Evolutionary conservation across 2,797 vertebrate species (phyloP).

Genomic region (Sciaenops ocellatus): DNA sequence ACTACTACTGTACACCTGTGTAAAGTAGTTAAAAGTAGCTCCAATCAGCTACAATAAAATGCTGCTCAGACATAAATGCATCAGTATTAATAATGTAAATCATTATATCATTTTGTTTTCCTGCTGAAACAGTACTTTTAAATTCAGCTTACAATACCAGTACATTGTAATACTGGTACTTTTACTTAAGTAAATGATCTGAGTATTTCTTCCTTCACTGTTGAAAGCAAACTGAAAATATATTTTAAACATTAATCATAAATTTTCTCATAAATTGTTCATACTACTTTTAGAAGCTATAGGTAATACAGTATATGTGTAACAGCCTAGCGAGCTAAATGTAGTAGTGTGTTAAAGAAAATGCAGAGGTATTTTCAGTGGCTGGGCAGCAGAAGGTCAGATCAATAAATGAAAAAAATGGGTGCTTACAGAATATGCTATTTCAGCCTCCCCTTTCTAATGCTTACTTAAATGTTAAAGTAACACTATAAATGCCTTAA

Average conservation of each 20-base stretch:
- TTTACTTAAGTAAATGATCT: neutral
- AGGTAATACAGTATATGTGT: slow-evolving; percentile 30
- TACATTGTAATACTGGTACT: no score
- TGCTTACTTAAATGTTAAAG: slow-evolving; percentile 69
- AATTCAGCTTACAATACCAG: neutral
- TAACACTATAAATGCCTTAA: slow-evolving; percentile 59
- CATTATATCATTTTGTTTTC: neutral
- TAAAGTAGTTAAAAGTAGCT: neutral
- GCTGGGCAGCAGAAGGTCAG: slow-evolving; percentile 80
- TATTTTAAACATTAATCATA: slow-evolving; percentile 6
- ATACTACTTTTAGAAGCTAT: slow-evolving; percentile 27
- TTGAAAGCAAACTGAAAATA: neutral
- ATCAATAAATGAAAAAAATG: slow-evolving; percentile 81
- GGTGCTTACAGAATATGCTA: slow-evolving; percentile 70
- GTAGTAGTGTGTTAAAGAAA: slow-evolving; percentile 46
- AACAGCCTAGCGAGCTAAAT: slow-evolving; percentile 44
- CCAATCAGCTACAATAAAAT: neutral
- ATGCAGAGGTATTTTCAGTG: slow-evolving; percentile 67
- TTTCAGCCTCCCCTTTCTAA: slow-evolving; percentile 61
- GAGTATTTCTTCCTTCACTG: no score
- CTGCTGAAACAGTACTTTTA: neutral
- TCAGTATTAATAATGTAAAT: neutral
- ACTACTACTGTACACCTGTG: neutral
- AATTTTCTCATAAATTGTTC: slow-evolving; percentile 17
- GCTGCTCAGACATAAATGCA: neutral